Evolutionary conservation across 2,888 invertebrate genomes (phyloP), one percentile per base, ranked within the genome.

Genomic region (Dysmachus trigonus): DNA sequence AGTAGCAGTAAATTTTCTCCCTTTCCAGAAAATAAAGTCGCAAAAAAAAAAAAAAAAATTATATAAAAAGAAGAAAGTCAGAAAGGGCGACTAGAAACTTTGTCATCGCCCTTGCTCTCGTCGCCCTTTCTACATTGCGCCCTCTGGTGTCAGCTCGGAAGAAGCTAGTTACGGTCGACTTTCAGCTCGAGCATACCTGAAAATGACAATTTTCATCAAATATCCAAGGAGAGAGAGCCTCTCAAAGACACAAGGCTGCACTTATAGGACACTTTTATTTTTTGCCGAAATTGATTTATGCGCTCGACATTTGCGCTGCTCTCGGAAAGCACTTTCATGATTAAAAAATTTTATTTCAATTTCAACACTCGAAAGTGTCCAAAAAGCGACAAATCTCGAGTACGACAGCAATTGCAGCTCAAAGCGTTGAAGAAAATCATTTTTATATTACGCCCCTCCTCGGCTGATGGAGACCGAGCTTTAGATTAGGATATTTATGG

Each of bases 191-290:
- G 77, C 27, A 51, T 47, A 77, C 77, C 47, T 77, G 47, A 77
- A 77, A 47, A 27, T 77, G 77, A 47, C 77, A 47, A 77, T 77
- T 77, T 77, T 77, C 77, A 30, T 41, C 77, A 77, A 77, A 22
- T 18, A 15, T 8, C 73, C 33, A 31, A 33, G 77, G 47, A 77
- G 35, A 30, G 47, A 77, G 35, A 30, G 18, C 30, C 15, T 31
- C 31, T 73, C 73, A 73, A 73, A 73, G 73, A 33, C 31, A 73
- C 73, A 73, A 10, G 73, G 73, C 18, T 33, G 33, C 77, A 62
- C 62, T 62, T 62, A 62, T 62, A 62, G 27, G 62, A 62, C 62
- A 62, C 62, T 27, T 62, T 47, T 38, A 22, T 77, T n/a, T 10
- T 31, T 31, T 31, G 2, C 47, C 22, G 22, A 76, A 76, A 76